Evolutionary conservation across 2,888 invertebrate species (phyloP), one percentile per base, ranked within the genome.

Genomic region (Eupithecia centaureata): DNA sequence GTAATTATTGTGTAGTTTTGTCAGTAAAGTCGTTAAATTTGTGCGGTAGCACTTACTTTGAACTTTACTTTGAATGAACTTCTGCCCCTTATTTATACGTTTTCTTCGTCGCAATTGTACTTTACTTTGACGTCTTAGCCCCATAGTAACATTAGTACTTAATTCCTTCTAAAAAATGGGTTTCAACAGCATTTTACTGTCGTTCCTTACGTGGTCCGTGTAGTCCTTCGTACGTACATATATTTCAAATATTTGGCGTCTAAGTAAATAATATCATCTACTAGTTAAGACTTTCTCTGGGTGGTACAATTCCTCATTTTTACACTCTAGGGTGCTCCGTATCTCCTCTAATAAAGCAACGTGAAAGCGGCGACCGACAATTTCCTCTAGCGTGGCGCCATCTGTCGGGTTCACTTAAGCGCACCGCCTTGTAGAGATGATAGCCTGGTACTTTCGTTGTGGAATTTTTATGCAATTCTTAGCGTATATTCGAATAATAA

Each of bases 321-420:
- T 47, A n/a, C n/a, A n/a, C n/a, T n/a, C n/a, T n/a, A n/a, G n/a
- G n/a, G 47, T 47, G 18, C 42, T 22, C 12, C 22, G 86, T 85
- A 80, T 79, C 84, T 82, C 85, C 88, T 89, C 83, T 89, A 85
- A 73, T 72, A 71, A 71, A 75, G 68, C 65, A 73, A 73, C 71
- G 71, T 89, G 87, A 90, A 89, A 86, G 82, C 78, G 80, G 57
- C 64, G 81, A 80, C 81, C 84, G 81, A 84, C 87, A 83, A 86
- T 87, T 86, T 87, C 87, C 87, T 83, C 76, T 56, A 64, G 77
- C 80, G 75, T 71, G 63, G 63, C 76, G 80, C 81, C 84, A 82
- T 84, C 84, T 85, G 85, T 76, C 77, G 63, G 59, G 65, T 73
- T 78, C 77, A 83, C 81, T 84, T 83, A 85, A 58, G 64, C 58